Base-by-base conservation (phyloP, 2,113 vertebrate genomes). In the Bubo blakistoni region DNA sequence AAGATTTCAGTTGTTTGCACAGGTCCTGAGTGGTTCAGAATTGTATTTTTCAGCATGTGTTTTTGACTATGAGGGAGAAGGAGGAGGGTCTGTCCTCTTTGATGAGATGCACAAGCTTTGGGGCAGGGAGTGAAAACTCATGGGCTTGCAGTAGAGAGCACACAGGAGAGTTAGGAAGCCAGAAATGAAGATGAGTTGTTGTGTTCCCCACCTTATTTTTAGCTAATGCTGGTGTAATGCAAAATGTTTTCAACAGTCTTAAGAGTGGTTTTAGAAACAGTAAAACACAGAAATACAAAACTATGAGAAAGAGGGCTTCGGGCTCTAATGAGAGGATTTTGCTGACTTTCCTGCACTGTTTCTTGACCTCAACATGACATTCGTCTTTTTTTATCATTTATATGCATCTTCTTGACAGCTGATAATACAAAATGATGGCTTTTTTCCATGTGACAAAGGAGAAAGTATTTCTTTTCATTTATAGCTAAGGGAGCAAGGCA, bases 321-420 rank as follows among this genome's bases (percentile, higher is more conserved):
- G 36, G 16, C 69, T 84, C 30, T 86, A 81, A 76, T 72, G 49
- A 79, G 70, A 77, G 24, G 32, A 24, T 93, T 86, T 86, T 88
- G 30, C 54, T 95, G 84, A 85, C 70, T 76, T 73, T 91, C 91
- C 67, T 92, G 80, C 6, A 2, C 55, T 40, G 12, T 57, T 92
- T 55, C n/a, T 73, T 89, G 71, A 95, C 84, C 51, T 85, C 0
- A 0, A 8, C 1, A 0, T 62, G 63, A n/a, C 11, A 25, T 58
- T 87, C 20, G 6, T 67, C 14, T 67, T 63, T 59, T 93, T 77
- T 40, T 2, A 55, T 72, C 11, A 24, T 82, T 90, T 90, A 86
- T 90, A 32, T 51, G 27, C 0, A 1, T 92, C 49, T 66, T 79
- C 36, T 69, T 73, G 89, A 49, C n/a, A 88, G 67, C 71, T 62